These are phyloP conservation scores for Eubasilissa regina DNA, from an alignment of 1,140 invertebrate species.

Conservation along the genomic window DNA sequence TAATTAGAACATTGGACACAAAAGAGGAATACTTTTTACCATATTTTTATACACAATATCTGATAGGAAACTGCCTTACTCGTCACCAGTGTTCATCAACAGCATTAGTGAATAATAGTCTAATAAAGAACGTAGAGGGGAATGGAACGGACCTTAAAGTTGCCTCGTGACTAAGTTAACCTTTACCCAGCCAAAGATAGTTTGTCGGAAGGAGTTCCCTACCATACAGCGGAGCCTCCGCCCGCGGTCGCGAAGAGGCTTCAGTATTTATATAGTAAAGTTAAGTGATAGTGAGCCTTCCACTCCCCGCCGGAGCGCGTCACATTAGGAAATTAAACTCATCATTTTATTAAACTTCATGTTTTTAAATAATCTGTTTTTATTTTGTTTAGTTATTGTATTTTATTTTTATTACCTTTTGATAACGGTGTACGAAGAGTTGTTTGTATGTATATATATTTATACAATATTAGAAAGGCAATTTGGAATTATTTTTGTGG, in stretches of 20 bases:
- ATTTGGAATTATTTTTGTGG: slow-evolving; percentile 56
- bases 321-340: slow-evolving; percentile 40
- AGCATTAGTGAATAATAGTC: slow-evolving; percentile 1
- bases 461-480: slow-evolving; percentile 50
- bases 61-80: slow-evolving; percentile 54
- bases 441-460: slow-evolving; percentile 57
- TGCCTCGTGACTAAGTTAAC: slow-evolving; percentile 47
- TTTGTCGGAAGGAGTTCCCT: slow-evolving; percentile 7
- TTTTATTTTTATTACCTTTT: slow-evolving; percentile 53
- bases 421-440: slow-evolving; percentile 38
- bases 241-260: slow-evolving; percentile 13
- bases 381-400: slow-evolving; percentile 42
- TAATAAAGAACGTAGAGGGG: background rate
- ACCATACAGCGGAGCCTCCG: background rate
- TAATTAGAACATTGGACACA: background rate
- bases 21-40: slow-evolving; percentile 9
- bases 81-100: slow-evolving; percentile 51
- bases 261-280: slow-evolving; percentile 21
- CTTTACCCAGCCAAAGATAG: slow-evolving; percentile 52
- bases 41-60: slow-evolving; percentile 51
- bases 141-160: background rate
- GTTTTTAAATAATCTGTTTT: slow-evolving; percentile 48
- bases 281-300: slow-evolving; percentile 8
- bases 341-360: slow-evolving; percentile 38
- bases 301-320: background rate